phyloP scores from a whole-genome alignment of 2,888 invertebrate species.

The Drosophila pullipes region DNA sequence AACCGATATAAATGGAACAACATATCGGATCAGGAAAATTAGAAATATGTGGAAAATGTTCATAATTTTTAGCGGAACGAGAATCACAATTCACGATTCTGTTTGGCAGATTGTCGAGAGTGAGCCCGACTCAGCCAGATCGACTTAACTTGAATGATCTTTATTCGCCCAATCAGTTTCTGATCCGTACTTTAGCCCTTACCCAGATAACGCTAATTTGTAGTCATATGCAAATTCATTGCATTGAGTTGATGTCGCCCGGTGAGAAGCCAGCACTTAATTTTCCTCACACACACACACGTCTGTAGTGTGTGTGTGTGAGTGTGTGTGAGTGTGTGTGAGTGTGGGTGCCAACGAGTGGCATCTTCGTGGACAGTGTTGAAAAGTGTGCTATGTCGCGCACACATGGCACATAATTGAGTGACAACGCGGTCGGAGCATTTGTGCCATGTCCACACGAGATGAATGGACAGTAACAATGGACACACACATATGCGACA shows the following conservation, averaged over 20 bases:
- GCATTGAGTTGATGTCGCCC: not conserved
- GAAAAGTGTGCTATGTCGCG: slow-evolving; percentile 73
- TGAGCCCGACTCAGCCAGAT: not conserved
- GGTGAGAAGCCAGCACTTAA: not conserved
- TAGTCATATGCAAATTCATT: slow-evolving; percentile 9
- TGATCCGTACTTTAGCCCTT: not conserved
- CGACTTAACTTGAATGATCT: too few relatives aligned
- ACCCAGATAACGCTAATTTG: slow-evolving; percentile 1
- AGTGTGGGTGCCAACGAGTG: slow-evolving; percentile 5
- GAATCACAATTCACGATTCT: not conserved
- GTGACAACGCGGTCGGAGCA: slow-evolving; percentile 78
- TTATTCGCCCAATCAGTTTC: not conserved
- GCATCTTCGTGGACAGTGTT: slow-evolving; percentile 61
- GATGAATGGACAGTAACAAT: slow-evolving; percentile 11
- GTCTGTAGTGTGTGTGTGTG: not conserved
- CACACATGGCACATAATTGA: slow-evolving; percentile 79
- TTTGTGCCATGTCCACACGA: slow-evolving; percentile 62
- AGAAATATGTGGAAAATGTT: not conserved
- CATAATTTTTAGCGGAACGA: not conserved
- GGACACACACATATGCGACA: not conserved
- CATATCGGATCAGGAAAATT: too few relatives aligned
- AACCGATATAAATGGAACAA: not conserved
- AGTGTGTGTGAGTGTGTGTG: not conserved
- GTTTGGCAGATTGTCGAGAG: not conserved
- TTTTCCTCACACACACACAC: not conserved